phyloP scores from a whole-genome alignment of 1,140 invertebrate genomes.

The Pogonognathellus flavescens region DNA sequence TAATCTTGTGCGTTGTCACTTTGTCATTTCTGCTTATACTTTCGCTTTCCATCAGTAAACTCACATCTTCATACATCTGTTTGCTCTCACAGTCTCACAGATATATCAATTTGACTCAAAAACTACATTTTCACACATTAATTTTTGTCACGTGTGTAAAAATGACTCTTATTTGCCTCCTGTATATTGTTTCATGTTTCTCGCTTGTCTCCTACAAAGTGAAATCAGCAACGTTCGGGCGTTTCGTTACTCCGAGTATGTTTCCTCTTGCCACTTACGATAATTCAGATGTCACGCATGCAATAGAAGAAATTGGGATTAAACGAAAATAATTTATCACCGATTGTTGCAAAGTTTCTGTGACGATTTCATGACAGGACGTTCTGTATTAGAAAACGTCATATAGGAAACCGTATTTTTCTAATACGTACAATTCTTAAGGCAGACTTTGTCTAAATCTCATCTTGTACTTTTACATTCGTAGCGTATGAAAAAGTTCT shows the following conservation, averaged over 20 bases:
- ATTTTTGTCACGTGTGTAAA: background rate
- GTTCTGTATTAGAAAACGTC: background rate
- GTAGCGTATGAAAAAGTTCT: too few relatives aligned
- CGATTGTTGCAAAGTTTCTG: slow-evolving; percentile 6
- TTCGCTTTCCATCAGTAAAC: too few relatives aligned
- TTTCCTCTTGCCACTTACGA: background rate
- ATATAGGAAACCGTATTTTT: background rate
- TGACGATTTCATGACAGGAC: background rate
- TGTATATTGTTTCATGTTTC: background rate
- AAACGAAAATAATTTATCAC: slow-evolving; percentile 26
- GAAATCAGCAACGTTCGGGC: slow-evolving; percentile 27
- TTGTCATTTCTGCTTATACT: too few relatives aligned
- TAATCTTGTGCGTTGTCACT: too few relatives aligned
- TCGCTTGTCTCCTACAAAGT: background rate
- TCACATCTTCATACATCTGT: too few relatives aligned
- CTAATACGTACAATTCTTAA: background rate
- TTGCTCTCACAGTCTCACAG: too few relatives aligned
- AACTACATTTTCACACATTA: background rate
- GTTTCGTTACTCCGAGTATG: background rate
- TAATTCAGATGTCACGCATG: slow-evolving; percentile 36
- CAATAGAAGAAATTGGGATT: slow-evolving; percentile 20
- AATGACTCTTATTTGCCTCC: background rate
- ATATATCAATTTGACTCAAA: too few relatives aligned
- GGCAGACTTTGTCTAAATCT: too few relatives aligned
- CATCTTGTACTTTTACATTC: too few relatives aligned